phyloP scores from a whole-genome alignment of 2,797 vertebrate genomes.

The Helicolenus hilgendorfi region DNA sequence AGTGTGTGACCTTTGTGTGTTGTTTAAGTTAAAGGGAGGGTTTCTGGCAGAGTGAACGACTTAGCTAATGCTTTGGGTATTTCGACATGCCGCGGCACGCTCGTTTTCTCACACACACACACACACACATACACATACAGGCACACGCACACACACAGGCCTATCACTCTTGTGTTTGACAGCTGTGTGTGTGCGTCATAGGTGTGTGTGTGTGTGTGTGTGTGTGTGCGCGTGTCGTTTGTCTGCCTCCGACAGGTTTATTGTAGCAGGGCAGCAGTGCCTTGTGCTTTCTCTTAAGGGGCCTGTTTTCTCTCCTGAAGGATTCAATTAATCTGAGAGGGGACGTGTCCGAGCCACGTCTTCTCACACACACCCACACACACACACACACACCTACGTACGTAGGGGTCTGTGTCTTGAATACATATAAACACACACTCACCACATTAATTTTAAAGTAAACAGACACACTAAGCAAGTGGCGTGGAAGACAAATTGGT shows the following conservation, averaged over 20 bases:
- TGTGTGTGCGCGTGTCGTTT: conserved; percentile 54
- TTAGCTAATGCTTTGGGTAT: conserved; percentile 84
- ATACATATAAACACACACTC: conserved; percentile 76
- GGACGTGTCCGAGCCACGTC: conserved; percentile 54
- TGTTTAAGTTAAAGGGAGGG: conserved; percentile 75
- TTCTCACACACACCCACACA: conserved; percentile 23
- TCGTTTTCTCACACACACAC: conserved; percentile 28
- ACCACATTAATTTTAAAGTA: conserved; percentile 73
- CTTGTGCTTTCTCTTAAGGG: conserved; percentile 84
- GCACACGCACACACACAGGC: background rate
- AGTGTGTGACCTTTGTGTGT: conserved; percentile 77
- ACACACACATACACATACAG: conserved; percentile 45
- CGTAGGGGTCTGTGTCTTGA: conserved; percentile 54
- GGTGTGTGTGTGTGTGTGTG: conserved; percentile 17
- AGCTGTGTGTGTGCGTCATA: conserved; percentile 53
- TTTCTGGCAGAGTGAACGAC: conserved; percentile 57
- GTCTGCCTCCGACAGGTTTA: conserved; percentile 86
- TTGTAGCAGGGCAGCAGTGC: conserved; percentile 76
- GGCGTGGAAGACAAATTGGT: conserved; percentile 69
- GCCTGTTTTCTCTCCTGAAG: conserved; percentile 83
- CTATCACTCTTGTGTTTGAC: conserved; percentile 73
- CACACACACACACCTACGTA: background rate
- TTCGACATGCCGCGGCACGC: conserved; percentile 79
- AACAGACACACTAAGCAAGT: conserved; percentile 70
- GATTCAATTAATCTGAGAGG: conserved; percentile 85